phyloP scores from a whole-genome alignment of 2,113 vertebrate species.

The Ailuropoda melanoleuca region DNA sequence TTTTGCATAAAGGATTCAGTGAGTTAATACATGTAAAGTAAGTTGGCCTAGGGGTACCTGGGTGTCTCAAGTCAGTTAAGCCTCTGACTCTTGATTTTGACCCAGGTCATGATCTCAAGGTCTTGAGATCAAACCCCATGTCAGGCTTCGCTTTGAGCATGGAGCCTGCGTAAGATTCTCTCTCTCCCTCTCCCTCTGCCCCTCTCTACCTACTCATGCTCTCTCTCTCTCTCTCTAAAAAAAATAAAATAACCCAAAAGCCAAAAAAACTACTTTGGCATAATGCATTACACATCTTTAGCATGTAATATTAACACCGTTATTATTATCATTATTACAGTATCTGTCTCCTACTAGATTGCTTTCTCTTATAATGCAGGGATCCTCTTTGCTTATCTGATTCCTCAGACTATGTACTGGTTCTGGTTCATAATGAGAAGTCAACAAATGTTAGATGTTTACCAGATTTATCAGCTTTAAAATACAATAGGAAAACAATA shows the following conservation, averaged over 20 bases:
- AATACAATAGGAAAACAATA: neutral
- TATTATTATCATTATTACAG: neutral
- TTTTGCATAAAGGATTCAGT: neutral
- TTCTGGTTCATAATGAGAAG: neutral
- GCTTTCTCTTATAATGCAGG: neutral
- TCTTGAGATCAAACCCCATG: neutral
- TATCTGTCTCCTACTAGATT: neutral
- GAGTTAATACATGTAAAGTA: neutral
- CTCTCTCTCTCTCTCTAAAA: neutral
- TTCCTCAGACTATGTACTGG: neutral
- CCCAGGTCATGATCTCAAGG: neutral
- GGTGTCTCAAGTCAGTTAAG: neutral
- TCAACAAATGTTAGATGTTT: neutral
- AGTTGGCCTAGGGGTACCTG: neutral
- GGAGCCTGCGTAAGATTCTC: neutral
- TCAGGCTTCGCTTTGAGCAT: neutral
- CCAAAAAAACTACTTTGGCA: neutral
- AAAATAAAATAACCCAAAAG: neutral
- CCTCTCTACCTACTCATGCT: neutral
- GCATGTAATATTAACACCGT: neutral
- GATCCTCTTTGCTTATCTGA: neutral
- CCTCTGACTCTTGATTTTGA: neutral
- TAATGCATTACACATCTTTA: neutral
- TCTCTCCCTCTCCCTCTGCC: neutral
- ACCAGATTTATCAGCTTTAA: neutral